Percentiles rank a stretch among this genome's conserved stretches.
Evolutionary conservation across 35 echinoderm and acorn worm genomes (phyloP).

Genomic region (Patiria miniata): DNA sequence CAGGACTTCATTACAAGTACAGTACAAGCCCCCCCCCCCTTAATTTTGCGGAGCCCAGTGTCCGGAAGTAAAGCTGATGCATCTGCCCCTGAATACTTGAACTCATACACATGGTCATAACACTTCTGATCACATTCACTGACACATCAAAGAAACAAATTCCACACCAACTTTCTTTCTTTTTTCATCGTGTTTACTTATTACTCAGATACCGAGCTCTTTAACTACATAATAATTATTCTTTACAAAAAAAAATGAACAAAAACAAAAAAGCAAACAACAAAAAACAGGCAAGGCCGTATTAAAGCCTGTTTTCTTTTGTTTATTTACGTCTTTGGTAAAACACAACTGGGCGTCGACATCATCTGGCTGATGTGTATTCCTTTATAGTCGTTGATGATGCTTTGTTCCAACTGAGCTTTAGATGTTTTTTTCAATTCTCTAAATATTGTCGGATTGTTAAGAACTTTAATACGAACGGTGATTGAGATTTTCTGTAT

Average conservation of each 20-base stretch:
- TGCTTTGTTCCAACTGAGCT: not conserved
- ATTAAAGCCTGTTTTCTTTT: not conserved
- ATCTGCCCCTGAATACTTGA: no score
- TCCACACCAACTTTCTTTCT: not conserved
- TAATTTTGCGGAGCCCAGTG: no score
- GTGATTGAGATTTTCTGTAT: no score
- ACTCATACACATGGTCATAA: no score
- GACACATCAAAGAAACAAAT: not conserved
- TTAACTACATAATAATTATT: slow-evolving; percentile 26
- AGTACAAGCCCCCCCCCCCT: no score
- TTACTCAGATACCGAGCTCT: slow-evolving; percentile 16
- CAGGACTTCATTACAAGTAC: no score
- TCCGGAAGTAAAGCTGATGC: no score
- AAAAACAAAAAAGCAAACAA: no score
- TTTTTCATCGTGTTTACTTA: slow-evolving; percentile 13
- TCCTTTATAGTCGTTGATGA: not conserved
- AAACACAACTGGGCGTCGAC: not conserved
- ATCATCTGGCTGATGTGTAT: not conserved
- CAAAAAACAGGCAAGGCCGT: not conserved
- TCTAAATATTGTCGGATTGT: no score
- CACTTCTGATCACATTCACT: no score
- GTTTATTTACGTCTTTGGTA: slow-evolving; percentile 17
- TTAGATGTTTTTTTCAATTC: no score
- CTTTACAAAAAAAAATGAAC: not conserved
- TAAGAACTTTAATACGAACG: no score